A percentile compares a stretch with the other conserved stretches of the same genome.
Evolutionary conservation across 2,888 invertebrate genomes (phyloP).

Genomic region (Stomorhina lunata): DNA sequence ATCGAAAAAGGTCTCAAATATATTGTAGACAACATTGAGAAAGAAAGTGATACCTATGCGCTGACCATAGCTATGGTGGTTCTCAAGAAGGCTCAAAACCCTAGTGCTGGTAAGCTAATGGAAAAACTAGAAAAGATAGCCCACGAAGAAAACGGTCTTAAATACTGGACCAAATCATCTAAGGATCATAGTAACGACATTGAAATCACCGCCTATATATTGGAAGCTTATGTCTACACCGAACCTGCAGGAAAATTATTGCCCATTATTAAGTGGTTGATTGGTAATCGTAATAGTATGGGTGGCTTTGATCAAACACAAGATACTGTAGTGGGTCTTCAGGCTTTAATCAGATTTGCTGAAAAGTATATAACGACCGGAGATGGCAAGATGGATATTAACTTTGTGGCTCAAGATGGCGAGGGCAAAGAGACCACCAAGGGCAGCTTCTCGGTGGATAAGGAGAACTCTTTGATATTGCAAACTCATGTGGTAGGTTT

Average conservation of each 20-base stretch:
- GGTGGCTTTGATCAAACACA: slow-evolving; percentile 90
- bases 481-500: slow-evolving; percentile 87
- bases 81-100: slow-evolving; percentile 87
- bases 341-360: slow-evolving; percentile 85
- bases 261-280: slow-evolving; percentile 87
- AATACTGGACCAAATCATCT: slow-evolving; percentile 85
- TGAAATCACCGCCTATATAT: slow-evolving; percentile 93
- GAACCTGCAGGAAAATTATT: slow-evolving; percentile 73
- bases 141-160: slow-evolving; percentile 81
- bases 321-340: slow-evolving; percentile 88
- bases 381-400: slow-evolving; percentile 72
- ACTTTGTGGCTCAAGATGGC: slow-evolving; percentile 69
- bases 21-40: slow-evolving; percentile 85
- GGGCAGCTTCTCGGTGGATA: slow-evolving; percentile 81
- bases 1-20: slow-evolving; percentile 90
- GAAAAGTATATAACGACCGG: slow-evolving; percentile 80
- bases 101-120: slow-evolving; percentile 84
- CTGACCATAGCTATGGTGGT: slow-evolving; percentile 89
- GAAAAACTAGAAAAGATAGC: slow-evolving; percentile 80
- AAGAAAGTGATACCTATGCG: slow-evolving; percentile 86
- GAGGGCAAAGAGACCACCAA: slow-evolving; percentile 66
- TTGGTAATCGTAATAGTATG: slow-evolving; percentile 83
- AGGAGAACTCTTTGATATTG: slow-evolving; percentile 89
- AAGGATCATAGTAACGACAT: slow-evolving; percentile 85
- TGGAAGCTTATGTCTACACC: slow-evolving; percentile 84